phyloP scores from a whole-genome alignment of 1,140 invertebrate genomes.

The Sogatella furcifera region DNA sequence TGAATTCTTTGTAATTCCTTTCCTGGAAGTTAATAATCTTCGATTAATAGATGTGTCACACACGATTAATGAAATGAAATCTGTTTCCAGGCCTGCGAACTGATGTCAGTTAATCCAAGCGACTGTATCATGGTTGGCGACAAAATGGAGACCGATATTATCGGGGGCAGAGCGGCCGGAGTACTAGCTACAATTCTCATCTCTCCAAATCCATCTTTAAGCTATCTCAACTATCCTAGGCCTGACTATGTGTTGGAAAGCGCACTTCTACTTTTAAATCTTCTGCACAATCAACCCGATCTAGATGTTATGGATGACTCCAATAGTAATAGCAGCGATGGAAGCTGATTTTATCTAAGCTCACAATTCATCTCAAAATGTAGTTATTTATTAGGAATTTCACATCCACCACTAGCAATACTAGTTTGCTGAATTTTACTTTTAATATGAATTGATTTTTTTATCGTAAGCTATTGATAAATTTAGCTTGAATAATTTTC shows the following conservation, averaged over 20 bases:
- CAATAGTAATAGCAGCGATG: conserved; percentile 22
- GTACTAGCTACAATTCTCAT: conserved; percentile 56
- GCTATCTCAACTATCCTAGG: too few relatives aligned
- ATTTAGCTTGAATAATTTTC: too few relatives aligned
- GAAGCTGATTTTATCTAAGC: conserved; percentile 12
- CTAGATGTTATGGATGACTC: conserved; percentile 16
- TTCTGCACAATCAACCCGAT: background rate
- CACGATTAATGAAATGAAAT: conserved; percentile 50
- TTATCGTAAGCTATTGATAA: too few relatives aligned
- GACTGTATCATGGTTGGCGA: conserved; percentile 79
- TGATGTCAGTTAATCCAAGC: conserved; percentile 53
- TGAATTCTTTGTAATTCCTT: too few relatives aligned
- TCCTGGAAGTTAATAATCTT: too few relatives aligned
- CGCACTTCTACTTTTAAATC: background rate
- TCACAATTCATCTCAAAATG: too few relatives aligned
- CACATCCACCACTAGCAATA: too few relatives aligned
- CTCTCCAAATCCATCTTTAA: too few relatives aligned
- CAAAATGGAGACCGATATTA: conserved; percentile 74
- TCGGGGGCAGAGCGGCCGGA: conserved; percentile 62
- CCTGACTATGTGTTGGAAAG: background rate
- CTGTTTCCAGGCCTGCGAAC: conserved; percentile 59
- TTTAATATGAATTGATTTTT: too few relatives aligned
- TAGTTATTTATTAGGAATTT: too few relatives aligned
- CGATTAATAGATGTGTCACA: too few relatives aligned
- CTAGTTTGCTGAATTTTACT: too few relatives aligned